Percentiles rank a stretch among this genome's conserved stretches.
Conservation (phyloP, 1,140 invertebrate genomes). For the Sinonovacula constricta region DNA sequence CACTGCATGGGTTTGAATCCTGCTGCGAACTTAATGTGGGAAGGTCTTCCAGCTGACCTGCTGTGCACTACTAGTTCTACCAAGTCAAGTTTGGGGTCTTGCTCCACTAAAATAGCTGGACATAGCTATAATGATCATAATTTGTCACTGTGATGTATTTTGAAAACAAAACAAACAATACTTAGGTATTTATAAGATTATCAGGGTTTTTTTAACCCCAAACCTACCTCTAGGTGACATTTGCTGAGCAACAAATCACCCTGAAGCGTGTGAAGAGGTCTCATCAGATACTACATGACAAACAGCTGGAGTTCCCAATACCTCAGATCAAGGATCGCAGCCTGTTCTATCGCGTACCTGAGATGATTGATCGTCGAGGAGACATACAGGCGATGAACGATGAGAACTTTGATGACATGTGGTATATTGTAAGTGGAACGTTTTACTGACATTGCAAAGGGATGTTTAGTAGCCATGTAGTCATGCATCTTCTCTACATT, state of each 20-base stretch:
- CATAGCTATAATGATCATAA: no score
- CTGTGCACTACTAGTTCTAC: no score
- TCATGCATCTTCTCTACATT: neutral
- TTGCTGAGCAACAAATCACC: conserved; percentile 68
- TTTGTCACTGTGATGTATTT: no score
- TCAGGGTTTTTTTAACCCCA: no score
- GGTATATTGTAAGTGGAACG: conserved; percentile 77
- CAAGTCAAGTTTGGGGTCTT: no score
- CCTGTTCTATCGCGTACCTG: conserved; percentile 57
- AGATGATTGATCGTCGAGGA: conserved; percentile 37
- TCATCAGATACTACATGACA: conserved; percentile 67
- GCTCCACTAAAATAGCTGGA: no score
- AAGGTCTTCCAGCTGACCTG: no score
- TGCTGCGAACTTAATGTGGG: no score
- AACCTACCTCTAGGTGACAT: conserved; percentile 63
- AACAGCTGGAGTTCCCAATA: conserved; percentile 67
- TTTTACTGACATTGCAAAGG: neutral
- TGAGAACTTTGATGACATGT: conserved; percentile 74
- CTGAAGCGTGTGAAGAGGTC: conserved; percentile 66
- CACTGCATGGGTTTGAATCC: no score
- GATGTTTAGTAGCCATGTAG: neutral
- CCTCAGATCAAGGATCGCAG: conserved; percentile 62
- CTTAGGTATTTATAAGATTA: no score
- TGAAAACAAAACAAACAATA: no score
- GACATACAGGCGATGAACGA: conserved; percentile 19